A percentile compares a stretch with the other conserved stretches of the same genome.
Evolutionary conservation across 2,113 vertebrate species (phyloP).

Genomic region (Martes martes): DNA sequence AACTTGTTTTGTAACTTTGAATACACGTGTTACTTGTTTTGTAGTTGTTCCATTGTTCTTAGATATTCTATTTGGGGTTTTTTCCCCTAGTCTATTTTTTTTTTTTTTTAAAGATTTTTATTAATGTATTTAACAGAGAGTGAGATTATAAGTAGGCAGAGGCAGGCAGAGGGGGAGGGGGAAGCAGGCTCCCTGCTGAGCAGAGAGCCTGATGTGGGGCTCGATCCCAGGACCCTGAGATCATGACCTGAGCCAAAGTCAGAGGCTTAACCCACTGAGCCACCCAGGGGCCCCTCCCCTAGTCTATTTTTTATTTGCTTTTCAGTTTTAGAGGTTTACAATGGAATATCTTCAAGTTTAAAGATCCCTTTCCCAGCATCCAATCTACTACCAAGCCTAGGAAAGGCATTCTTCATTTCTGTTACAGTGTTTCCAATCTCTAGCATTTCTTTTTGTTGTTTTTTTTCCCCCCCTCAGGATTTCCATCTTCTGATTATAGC

Average conservation of each 20-base stretch:
- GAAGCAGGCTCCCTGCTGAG: too few species aligned
- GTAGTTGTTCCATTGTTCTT: neutral
- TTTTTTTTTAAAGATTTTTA: too few species aligned
- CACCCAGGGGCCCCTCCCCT: too few species aligned
- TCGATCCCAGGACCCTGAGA: too few species aligned
- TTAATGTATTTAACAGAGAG: too few species aligned
- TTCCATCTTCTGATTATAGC: neutral
- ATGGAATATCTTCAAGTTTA: neutral
- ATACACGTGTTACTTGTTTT: neutral
- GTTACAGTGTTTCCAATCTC: neutral
- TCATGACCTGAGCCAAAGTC: too few species aligned
- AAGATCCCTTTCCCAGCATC: neutral
- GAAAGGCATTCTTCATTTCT: neutral
- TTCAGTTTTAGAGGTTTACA: neutral
- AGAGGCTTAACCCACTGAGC: too few species aligned
- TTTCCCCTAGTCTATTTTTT: neutral
- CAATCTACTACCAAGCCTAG: neutral
- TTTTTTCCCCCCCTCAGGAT: too few species aligned
- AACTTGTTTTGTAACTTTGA: too few species aligned
- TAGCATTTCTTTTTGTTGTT: neutral
- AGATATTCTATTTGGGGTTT: neutral
- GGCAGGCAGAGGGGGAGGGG: too few species aligned
- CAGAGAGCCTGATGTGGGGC: too few species aligned
- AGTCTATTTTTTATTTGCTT: neutral
- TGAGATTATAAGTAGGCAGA: too few species aligned